These are phyloP conservation scores for Jacana jacana DNA, from an alignment of 2,113 vertebrate species.

Conservation along the genomic window DNA sequence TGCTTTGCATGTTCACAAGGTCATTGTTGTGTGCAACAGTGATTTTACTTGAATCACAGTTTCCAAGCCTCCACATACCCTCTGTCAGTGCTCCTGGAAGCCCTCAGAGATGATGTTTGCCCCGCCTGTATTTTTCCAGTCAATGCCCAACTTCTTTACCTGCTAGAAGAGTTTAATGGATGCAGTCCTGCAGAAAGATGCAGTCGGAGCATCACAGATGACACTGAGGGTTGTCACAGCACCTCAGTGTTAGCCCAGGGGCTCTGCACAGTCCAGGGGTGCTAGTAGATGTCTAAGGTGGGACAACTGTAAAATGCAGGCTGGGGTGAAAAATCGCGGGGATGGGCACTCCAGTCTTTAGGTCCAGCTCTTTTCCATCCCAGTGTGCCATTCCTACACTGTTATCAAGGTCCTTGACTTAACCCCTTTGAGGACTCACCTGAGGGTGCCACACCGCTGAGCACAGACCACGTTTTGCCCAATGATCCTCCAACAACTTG, in stretches of 20 bases:
- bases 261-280: rapidly evolving
- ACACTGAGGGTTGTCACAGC: rapidly evolving
- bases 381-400: too few species aligned
- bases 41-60: background rate
- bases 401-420: background rate
- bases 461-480: background rate
- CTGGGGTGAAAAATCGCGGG: background rate
- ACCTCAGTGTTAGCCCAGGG: background rate
- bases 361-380: background rate
- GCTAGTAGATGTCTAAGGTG: too few species aligned
- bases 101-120: background rate
- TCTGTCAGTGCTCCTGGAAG: background rate
- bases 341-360: background rate
- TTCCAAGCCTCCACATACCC: background rate
- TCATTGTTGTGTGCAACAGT: background rate
- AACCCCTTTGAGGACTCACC: background rate
- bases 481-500: background rate
- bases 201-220: background rate
- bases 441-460: background rate
- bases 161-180: background rate
- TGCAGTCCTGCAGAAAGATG: background rate
- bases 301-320: background rate
- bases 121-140: background rate
- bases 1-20: background rate
- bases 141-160: background rate